Evolutionary conservation across 2,888 invertebrate species (phyloP).

Genomic region (Tridacna gigas): DNA sequence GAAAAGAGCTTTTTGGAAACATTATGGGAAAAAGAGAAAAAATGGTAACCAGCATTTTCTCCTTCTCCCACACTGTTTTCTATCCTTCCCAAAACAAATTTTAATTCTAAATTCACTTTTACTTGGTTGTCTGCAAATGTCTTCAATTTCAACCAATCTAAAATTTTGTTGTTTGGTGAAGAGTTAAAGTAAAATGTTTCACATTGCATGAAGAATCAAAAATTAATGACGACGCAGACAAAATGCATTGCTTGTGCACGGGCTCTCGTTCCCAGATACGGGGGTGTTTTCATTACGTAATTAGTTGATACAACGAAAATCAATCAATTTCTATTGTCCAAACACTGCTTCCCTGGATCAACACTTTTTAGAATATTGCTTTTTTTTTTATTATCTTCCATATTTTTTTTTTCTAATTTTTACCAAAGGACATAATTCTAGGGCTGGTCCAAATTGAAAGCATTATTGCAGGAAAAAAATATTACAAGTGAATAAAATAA

Average conservation of each 20-base stretch:
- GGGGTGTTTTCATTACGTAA: conserved; percentile 28
- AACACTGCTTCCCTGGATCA: neutral
- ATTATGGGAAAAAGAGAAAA: neutral
- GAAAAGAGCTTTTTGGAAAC: too few relatives aligned
- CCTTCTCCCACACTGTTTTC: neutral
- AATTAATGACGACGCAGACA: neutral
- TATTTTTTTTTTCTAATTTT: too few relatives aligned
- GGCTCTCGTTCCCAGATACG: neutral
- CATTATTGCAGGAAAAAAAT: neutral
- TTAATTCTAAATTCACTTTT: too few relatives aligned
- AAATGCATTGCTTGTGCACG: neutral
- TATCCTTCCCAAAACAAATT: neutral
- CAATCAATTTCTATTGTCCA: neutral
- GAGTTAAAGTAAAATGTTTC: neutral
- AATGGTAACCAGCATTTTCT: neutral
- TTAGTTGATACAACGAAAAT: conserved; percentile 1
- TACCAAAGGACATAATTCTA: neutral
- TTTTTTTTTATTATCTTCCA: neutral
- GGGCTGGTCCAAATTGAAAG: neutral
- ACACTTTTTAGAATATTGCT: neutral
- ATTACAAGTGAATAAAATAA: neutral
- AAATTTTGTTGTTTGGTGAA: too few relatives aligned
- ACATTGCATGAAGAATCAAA: neutral
- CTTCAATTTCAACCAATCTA: too few relatives aligned
- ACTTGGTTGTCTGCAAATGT: too few relatives aligned